Conservation (phyloP, 2,888 invertebrate genomes). For the Dasypolia templi region DNA sequence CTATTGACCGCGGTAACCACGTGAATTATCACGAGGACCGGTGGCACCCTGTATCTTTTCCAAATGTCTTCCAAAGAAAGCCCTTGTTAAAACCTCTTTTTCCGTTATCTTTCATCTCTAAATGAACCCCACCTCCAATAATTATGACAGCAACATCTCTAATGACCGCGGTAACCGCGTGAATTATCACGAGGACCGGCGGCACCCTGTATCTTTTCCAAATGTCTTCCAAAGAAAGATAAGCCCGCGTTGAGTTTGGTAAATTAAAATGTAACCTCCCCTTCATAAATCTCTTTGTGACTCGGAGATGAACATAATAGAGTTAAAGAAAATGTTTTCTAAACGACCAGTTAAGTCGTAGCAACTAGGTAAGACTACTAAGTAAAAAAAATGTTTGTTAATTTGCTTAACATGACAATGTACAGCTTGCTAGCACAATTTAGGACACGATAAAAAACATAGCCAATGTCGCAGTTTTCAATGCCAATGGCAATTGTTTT, state of each 20-base stretch:
- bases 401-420: not conserved
- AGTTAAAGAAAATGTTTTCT: constrained; percentile 5
- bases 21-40: constrained; percentile 50
- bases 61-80: constrained; percentile 49
- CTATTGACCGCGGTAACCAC: constrained; percentile 51
- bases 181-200: constrained; percentile 47
- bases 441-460: not conserved
- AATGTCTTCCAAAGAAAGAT: constrained; percentile 53
- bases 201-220: constrained; percentile 47
- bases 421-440: not conserved
- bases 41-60: constrained; percentile 47
- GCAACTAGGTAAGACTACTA: not conserved
- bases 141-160: constrained; percentile 41
- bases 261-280: constrained; percentile 61
- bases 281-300: constrained; percentile 56
- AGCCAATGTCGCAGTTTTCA: not conserved
- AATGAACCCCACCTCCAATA: constrained; percentile 33
- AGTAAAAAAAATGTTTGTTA: not conserved
- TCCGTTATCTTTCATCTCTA: constrained; percentile 34
- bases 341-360: no score
- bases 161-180: constrained; percentile 51
- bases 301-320: not conserved
- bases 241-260: constrained; percentile 57
- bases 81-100: constrained; percentile 25
- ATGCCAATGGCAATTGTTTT: not conserved